Base-by-base conservation (phyloP, 2,797 vertebrate genomes). In the Benthosema pterotum region DNA sequence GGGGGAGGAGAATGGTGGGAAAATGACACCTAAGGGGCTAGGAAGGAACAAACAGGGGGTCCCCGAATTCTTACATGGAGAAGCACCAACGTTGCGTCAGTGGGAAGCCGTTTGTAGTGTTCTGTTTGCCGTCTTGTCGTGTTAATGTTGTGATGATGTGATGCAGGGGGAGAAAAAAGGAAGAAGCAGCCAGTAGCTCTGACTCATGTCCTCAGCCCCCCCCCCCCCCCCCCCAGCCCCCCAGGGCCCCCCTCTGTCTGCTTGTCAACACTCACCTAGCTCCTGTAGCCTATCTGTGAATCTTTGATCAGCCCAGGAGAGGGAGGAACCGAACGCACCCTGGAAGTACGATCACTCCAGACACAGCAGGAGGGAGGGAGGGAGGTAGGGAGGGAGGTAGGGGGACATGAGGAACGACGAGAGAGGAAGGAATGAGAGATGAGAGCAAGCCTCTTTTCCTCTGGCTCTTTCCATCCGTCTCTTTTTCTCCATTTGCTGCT, bases 281-380 rank as follows among this genome's bases (percentile, higher is more conserved):
- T 38, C 32, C 32, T 38, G 32, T 38, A 25, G 22, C 22, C 22
- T 25, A 11, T 38, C 32, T 65, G 51, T 13, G 57, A 72, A 67
- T 69, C 87, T 89, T 88, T 89, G 87, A 91, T 90, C 88, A 87
- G 32, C 68, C 62, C 71, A 45, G 77, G 57, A 84, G 83, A 82
- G 71, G 57, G 45, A n/a, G n/a, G n/a, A n/a, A n/a, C n/a, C n/a
- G 67, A 71, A 63, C 58, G 62, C 73, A 72, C 82, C 72, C 65
- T 63, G 75, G 84, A 79, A 54, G 75, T 45, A 32, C 70, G 67
- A 67, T 82, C 80, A 57, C 72, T 85, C 74, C 42, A 17, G 1
- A 71, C 84, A 16, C 83, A 82, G 86, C 72, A 11, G 80, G 52
- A 38, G 32, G 76, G 68, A 56, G 52, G 28, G 28, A 32, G 8